Conservation (phyloP, 2,797 vertebrate species). For the Diglossa cyanea region DNA sequence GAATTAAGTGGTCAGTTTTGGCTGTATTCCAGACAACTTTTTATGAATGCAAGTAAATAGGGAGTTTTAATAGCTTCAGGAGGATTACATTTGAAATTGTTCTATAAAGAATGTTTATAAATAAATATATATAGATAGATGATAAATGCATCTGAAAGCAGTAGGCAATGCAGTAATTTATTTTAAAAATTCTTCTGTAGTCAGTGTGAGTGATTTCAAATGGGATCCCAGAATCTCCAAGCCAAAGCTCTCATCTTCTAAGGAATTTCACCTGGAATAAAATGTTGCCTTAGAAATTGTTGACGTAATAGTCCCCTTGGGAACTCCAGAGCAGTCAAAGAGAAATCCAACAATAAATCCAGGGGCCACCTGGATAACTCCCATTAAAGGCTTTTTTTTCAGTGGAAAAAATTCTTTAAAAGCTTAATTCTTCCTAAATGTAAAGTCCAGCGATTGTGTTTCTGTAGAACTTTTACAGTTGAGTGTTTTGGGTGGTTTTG, state of each 20-base stretch:
- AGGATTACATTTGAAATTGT: neutral
- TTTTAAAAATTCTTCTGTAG: slow-evolving; percentile 38
- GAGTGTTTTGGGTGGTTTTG: slow-evolving; percentile 46
- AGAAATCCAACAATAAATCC: slow-evolving; percentile 77
- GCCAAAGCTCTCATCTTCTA: slow-evolving; percentile 69
- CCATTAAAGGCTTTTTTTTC: slow-evolving; percentile 66
- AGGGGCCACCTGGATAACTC: slow-evolving; percentile 77
- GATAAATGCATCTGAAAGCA: neutral
- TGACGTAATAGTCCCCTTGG: slow-evolving; percentile 75
- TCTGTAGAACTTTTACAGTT: slow-evolving; percentile 43
- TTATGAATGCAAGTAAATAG: neutral
- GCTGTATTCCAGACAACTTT: slow-evolving; percentile 1
- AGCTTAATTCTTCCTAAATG: slow-evolving; percentile 77
- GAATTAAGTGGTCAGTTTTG: neutral
- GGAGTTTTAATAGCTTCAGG: neutral
- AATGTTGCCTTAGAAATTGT: slow-evolving; percentile 79
- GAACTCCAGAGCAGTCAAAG: slow-evolving; percentile 73
- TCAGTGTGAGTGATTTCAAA: slow-evolving; percentile 61
- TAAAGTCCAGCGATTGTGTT: slow-evolving; percentile 58
- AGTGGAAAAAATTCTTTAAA: slow-evolving; percentile 69
- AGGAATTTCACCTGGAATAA: slow-evolving; percentile 78
- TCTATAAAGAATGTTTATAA: slow-evolving; percentile 31
- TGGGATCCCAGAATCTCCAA: slow-evolving; percentile 66
- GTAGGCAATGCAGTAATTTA: neutral
- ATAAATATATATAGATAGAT: neutral